phyloP scores from a whole-genome alignment of 2,888 invertebrate genomes.

The Cloeon dipterum region DNA sequence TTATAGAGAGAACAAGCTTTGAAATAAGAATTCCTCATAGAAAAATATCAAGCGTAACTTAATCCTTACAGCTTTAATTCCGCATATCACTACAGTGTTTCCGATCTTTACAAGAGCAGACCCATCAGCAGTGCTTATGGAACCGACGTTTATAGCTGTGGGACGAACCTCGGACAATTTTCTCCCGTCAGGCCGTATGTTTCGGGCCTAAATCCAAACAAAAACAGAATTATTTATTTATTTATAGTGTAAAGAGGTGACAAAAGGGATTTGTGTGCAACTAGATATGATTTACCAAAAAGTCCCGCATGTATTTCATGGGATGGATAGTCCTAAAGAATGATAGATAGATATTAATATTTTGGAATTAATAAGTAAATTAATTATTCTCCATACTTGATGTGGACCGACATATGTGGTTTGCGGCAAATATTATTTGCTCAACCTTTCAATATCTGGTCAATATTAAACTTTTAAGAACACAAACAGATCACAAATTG shows the following conservation, averaged over 20 bases:
- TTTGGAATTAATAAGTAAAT: neutral
- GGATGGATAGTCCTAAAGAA: constrained; percentile 46
- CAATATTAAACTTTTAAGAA: too few species aligned
- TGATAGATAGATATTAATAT: constrained; percentile 6
- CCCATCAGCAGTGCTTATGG: constrained; percentile 42
- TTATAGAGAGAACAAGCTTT: neutral
- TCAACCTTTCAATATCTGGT: too few species aligned
- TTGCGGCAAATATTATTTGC: too few species aligned
- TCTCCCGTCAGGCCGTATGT: constrained; percentile 56
- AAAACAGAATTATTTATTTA: constrained; percentile 6
- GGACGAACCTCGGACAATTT: constrained; percentile 45
- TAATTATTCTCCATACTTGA: neutral
- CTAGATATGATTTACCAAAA: too few species aligned
- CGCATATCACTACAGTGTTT: constrained; percentile 62
- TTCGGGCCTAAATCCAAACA: constrained; percentile 26
- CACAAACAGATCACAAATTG: too few species aligned
- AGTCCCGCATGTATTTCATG: constrained; percentile 49
- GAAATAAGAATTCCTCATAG: neutral
- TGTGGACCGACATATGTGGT: neutral
- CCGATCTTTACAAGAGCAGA: constrained; percentile 60
- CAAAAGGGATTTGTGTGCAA: too few species aligned
- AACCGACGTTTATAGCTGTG: constrained; percentile 33
- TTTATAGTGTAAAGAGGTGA: neutral
- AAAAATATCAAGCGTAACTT: neutral
- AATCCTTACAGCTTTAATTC: constrained; percentile 52